A percentile compares a stretch with the other conserved stretches of the same genome.
Evolutionary conservation across 2,888 invertebrate genomes (phyloP).

Genomic region (Sesia apiformis): DNA sequence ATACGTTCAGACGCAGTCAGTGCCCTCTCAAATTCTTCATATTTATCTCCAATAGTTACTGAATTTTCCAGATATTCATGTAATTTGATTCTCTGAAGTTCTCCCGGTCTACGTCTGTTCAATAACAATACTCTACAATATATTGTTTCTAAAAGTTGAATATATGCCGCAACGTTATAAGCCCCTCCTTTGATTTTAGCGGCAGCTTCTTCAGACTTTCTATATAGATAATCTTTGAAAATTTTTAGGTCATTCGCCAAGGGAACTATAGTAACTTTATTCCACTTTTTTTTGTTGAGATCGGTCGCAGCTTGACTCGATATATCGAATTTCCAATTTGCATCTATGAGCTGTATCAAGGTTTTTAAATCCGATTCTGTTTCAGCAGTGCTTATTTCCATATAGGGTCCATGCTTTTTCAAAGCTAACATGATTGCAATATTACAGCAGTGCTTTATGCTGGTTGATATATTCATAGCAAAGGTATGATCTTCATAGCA

Average conservation of each 20-base stretch:
- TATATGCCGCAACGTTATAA: not conserved
- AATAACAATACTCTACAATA: not conserved
- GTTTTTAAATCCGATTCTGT: conserved; percentile 17
- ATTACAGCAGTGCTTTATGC: conserved; percentile 21
- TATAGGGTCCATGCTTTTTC: conserved; percentile 1
- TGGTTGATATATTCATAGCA: conserved; percentile 19
- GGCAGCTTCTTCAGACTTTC: not conserved
- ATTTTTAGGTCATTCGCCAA: conserved; percentile 17
- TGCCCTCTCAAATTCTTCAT: conserved; percentile 14
- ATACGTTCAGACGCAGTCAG: conserved; percentile 14
- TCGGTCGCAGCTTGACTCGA: conserved; percentile 19
- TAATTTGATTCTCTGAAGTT: conserved; percentile 4
- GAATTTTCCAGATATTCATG: conserved; percentile 8
- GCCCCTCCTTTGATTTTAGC: not conserved
- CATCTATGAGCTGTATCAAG: conserved; percentile 9
- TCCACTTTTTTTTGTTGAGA: conserved; percentile 18
- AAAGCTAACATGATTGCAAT: conserved; percentile 15
- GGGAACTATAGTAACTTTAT: conserved; percentile 18
- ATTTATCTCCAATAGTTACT: conserved; percentile 8
- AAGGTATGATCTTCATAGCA: conserved; percentile 18
- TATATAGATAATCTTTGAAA: conserved; percentile 8
- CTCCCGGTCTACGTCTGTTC: conserved; percentile 3
- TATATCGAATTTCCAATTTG: conserved; percentile 17
- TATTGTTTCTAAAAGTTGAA: not conserved
- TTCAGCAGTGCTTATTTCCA: conserved; percentile 12